Percentiles rank a stretch among this genome's conserved stretches.
Conservation (phyloP, 2,888 invertebrate genomes). For the Orthosia gothica region DNA sequence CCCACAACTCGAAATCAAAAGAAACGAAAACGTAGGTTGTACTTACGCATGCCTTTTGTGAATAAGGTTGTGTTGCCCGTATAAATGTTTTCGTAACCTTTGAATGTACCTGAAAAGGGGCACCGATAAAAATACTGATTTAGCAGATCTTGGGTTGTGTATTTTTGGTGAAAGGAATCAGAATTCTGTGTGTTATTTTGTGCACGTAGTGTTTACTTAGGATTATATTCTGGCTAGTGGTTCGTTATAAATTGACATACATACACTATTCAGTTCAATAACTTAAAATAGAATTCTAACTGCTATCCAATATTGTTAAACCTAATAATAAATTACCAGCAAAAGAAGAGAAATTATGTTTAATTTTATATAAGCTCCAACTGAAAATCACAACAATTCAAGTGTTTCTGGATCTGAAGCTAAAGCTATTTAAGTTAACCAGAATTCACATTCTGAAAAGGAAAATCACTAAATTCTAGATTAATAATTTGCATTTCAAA, state of each 20-base stretch:
- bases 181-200: conserved; percentile 15
- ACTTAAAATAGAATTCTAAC: not conserved
- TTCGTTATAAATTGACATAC: not conserved
- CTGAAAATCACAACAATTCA: not conserved
- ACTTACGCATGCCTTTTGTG: conserved; percentile 59
- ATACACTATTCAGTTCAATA: no score
- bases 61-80: conserved; percentile 43
- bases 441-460: not conserved
- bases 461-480: not conserved
- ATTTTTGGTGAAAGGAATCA: conserved; percentile 16
- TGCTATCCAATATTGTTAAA: not conserved
- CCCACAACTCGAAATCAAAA: conserved; percentile 62
- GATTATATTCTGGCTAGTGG: not conserved
- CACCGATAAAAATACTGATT: conserved; percentile 41
- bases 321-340: no score
- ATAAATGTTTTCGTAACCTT: conserved; percentile 62
- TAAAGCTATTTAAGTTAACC: not conserved
- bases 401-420: not conserved
- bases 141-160: conserved; percentile 8
- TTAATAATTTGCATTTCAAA: not conserved
- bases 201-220: conserved; percentile 18
- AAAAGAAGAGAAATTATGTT: no score
- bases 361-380: not conserved
- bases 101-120: conserved; percentile 44
- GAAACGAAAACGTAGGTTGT: conserved; percentile 36